Evolutionary conservation across 1,140 invertebrate genomes (phyloP).

Genomic region (Sycophaga agraensis): DNA sequence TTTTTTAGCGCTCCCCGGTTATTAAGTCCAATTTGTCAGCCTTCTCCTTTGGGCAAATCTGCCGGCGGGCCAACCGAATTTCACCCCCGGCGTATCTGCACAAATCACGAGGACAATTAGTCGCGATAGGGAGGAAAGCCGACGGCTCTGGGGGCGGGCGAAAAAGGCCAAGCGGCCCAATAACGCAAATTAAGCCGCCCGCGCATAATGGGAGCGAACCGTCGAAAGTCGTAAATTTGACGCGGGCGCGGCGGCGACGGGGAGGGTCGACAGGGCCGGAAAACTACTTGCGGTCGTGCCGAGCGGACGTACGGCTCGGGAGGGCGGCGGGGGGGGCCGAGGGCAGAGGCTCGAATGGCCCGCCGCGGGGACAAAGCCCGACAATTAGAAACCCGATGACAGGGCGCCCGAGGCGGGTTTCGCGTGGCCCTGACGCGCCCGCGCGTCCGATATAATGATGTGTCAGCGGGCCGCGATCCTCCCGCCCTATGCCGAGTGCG

Average conservation of each 20-base stretch:
- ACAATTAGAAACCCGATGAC: slow-evolving; percentile 30
- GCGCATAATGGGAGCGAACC: not conserved
- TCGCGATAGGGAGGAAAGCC: no score
- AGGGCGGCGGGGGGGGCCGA: no score
- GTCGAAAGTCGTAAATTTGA: slow-evolving; percentile 28
- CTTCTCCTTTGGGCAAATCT: no score
- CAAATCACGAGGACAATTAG: no score
- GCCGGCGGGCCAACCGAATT: no score
- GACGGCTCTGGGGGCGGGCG: no score
- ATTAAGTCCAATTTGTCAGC: no score
- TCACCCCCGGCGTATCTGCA: no score
- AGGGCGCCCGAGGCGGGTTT: slow-evolving; percentile 5
- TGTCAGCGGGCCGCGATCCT: slow-evolving; percentile 16
- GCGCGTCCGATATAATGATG: slow-evolving; percentile 26
- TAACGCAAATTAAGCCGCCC: slow-evolving; percentile 10
- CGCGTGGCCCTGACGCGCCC: slow-evolving; percentile 16
- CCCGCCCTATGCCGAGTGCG: no score
- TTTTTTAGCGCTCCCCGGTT: no score
- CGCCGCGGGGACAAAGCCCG: slow-evolving; percentile 19
- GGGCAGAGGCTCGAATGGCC: no score
- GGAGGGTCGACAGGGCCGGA: not conserved
- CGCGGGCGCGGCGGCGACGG: not conserved
- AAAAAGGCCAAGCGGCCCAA: slow-evolving; percentile 1
- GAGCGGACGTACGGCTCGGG: no score
- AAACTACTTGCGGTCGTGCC: slow-evolving; percentile 25